A percentile compares a stretch with the other conserved stretches of the same genome.
These are phyloP conservation scores for Yasuhikotakia modesta DNA, from an alignment of 2,797 vertebrate species.

Conservation along the genomic window DNA sequence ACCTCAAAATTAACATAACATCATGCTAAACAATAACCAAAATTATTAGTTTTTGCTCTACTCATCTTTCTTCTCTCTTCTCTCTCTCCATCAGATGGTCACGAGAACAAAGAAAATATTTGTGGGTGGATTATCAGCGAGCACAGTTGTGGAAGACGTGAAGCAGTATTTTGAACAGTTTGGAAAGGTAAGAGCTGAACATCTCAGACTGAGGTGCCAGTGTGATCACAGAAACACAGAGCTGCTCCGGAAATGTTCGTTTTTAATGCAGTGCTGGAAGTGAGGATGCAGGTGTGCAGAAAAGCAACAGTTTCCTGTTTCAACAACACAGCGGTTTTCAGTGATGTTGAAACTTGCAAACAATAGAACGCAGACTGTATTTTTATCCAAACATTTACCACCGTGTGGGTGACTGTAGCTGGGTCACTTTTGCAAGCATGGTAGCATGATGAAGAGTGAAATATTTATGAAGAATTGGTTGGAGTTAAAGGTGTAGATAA, in stretches of 20 bases:
- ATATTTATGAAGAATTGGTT: neutral
- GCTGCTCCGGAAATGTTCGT: constrained; percentile 3
- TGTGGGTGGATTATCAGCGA: constrained; percentile 97
- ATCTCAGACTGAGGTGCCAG: neutral
- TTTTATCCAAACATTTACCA: constrained; percentile 1
- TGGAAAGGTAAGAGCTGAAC: constrained; percentile 88
- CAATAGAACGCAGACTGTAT: constrained; percentile 1
- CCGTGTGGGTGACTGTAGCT: neutral
- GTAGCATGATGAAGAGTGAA: neutral
- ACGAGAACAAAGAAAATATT: constrained; percentile 99
- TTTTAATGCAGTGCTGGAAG: constrained; percentile 11
- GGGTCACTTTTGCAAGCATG: neutral
- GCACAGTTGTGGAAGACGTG: constrained; percentile 98
- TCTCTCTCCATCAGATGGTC: constrained; percentile 87
- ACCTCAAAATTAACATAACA: too few relatives aligned
- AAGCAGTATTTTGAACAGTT: constrained; percentile 99
- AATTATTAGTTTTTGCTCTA: constrained; percentile 30
- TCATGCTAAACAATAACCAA: too few relatives aligned
- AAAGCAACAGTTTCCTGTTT: constrained; percentile 25
- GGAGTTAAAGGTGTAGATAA: neutral
- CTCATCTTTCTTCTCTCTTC: constrained; percentile 38
- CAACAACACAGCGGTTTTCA: neutral
- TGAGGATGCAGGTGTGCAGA: constrained; percentile 26
- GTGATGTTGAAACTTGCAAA: constrained; percentile 17
- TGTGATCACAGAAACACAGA: constrained; percentile 1